Conservation (phyloP, 2,797 vertebrate species). For the Sebastes diploproa region DNA sequence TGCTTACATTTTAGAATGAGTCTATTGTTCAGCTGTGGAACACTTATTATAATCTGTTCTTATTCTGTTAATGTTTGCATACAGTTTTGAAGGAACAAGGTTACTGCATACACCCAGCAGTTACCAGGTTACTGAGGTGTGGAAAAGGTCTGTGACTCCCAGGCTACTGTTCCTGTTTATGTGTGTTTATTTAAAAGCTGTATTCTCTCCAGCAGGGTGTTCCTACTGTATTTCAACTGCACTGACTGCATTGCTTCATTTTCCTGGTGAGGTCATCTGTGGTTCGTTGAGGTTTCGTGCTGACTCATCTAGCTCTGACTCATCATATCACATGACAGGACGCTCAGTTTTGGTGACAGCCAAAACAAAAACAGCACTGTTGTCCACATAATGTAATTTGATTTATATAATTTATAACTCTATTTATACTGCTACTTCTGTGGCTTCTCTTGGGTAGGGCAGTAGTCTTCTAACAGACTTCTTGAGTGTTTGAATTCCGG, state of each 20-base stretch:
- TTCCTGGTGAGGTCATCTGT: constrained; percentile 27
- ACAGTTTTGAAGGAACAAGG: not conserved
- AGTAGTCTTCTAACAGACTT: not conserved
- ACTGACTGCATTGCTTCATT: constrained; percentile 1
- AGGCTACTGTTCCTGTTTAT: not conserved
- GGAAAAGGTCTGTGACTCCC: not conserved
- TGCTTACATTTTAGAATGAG: not conserved
- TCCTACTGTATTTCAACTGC: not conserved
- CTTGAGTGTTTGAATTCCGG: too few relatives aligned
- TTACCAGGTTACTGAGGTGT: not conserved
- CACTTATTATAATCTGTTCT: not conserved
- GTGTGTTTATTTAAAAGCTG: constrained; percentile 4
- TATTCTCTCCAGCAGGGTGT: constrained; percentile 10
- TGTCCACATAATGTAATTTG: not conserved
- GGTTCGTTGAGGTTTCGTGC: constrained; percentile 5
- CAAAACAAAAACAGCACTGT: not conserved
- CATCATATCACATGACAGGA: constrained; percentile 34
- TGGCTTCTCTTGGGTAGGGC: not conserved
- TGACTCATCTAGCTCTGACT: constrained; percentile 59
- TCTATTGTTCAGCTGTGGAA: not conserved
- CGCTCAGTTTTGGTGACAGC: constrained; percentile 1
- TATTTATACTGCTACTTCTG: not conserved
- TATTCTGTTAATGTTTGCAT: not conserved
- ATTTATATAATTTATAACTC: not conserved
- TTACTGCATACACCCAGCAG: not conserved